Percentiles rank a stretch among this genome's conserved stretches.
Conservation (phyloP, 2,888 invertebrate species). For the Scaptomyza parva region DNA sequence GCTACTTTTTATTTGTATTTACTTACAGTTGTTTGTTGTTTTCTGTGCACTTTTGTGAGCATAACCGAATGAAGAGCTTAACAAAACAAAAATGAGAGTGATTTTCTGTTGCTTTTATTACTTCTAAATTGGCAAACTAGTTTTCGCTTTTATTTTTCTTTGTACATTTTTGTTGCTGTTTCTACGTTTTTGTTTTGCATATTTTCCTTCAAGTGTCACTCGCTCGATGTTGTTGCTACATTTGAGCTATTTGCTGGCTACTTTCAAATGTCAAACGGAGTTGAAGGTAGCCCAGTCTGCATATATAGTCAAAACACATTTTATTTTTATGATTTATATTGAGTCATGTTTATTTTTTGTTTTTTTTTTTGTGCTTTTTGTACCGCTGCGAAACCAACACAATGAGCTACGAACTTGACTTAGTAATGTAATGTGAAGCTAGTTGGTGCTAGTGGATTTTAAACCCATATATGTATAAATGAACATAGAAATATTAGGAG, state of each 20-base stretch:
- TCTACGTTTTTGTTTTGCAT: slow-evolving; percentile 65
- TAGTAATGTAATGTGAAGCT: slow-evolving; percentile 22
- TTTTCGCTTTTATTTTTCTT: slow-evolving; percentile 35
- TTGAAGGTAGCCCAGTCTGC: slow-evolving; percentile 73
- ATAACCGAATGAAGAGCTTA: slow-evolving; percentile 63
- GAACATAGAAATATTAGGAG: background rate
- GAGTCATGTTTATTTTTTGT: slow-evolving; percentile 58
- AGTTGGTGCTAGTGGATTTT: slow-evolving; percentile 21
- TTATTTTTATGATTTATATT: slow-evolving; percentile 61
- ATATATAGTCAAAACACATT: slow-evolving; percentile 35
- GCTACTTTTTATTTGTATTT: slow-evolving; percentile 1
- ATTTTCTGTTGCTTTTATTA: slow-evolving; percentile 21
- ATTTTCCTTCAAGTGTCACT: slow-evolving; percentile 66
- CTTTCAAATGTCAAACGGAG: slow-evolving; percentile 77
- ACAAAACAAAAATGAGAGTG: slow-evolving; percentile 69
- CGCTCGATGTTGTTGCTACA: slow-evolving; percentile 21
- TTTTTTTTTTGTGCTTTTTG: slow-evolving; percentile 4
- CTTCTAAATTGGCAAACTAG: slow-evolving; percentile 56
- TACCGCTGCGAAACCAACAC: slow-evolving; percentile 57
- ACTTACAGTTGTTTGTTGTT: slow-evolving; percentile 52
- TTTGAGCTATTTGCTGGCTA: slow-evolving; percentile 41
- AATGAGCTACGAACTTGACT: slow-evolving; percentile 66
- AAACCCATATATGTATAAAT: background rate
- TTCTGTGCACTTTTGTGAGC: slow-evolving; percentile 46
- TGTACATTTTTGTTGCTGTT: slow-evolving; percentile 25